Evolutionary conservation across 2,888 invertebrate species (phyloP), one percentile per base, ranked within the genome.

Genomic region (Mimachlamys varia): DNA sequence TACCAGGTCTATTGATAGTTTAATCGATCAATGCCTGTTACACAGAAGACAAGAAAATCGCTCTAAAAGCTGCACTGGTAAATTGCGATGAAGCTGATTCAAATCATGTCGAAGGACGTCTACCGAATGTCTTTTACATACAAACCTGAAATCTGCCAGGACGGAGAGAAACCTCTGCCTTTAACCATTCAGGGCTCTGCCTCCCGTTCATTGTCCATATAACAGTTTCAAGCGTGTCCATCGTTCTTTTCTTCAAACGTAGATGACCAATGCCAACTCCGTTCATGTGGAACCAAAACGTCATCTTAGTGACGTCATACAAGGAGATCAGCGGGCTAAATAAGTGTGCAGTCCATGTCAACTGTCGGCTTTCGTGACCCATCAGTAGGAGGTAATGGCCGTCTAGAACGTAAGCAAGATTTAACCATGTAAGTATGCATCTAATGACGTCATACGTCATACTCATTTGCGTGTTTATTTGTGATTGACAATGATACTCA

Each of bases 251-350:
- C 13, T 55, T 55, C 5, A 90, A 49, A 22, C 44, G 87, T 17
- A 90, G 55, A 19, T 89, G 87, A 22, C 90, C 90, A 53, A 90
- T 89, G 15, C 89, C 89, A 27, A 53, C 50, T 0, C 90, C 90
- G 27, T 90, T 90, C 90, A 90, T 90, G 19, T 90, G 89, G 44
- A 87, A 90, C 88, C 87, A 90, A n/a, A 90, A 90, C 22, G 90
- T 88, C 50, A 90, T 38, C 4, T 88, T 89, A 15, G 90, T 87
- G 4, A 44, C 53, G 15, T 15, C 37, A 3, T 38, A 87, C 37
- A 90, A 50, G n/a, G 62, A 89, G 17, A 90, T n/a, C 4, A 88
- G 38, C 0, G 90, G 90, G 27, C 89, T 89, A 19, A 44, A 33
- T 4, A 90, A 44, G 0, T 87, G 49, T 22, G 90, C 90, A 7